Evolutionary conservation across 2,797 vertebrate genomes (phyloP), one percentile per base, ranked within the genome.

Genomic region (Coluber constrictor): DNA sequence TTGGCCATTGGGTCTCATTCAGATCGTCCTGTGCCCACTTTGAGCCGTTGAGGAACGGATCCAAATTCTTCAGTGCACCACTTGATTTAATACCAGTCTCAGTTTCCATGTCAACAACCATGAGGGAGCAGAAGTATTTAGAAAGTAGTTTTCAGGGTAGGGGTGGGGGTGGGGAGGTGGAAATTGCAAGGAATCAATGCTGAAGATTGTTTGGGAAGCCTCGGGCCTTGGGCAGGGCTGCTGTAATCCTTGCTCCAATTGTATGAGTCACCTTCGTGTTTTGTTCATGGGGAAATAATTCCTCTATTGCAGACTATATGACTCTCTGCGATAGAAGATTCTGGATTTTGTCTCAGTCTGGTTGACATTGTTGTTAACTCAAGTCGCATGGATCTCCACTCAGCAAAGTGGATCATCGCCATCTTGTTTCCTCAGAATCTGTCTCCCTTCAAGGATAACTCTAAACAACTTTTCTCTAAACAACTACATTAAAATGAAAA

Each of bases 141-240:
- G 79, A 83, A 47, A 83, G 10, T 47, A 83, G 37, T 47, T 83
- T 79, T 79, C 0, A 0, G 0, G 60, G 23, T 47, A 3, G 8
- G 23, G 43, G 43, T 0, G 10, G 51, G 47, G 47, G 1, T 51
- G 37, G 4, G 13, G 15, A 5, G 16, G 6, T 5, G 1, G 12
- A 15, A 32, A 79, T 54, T 79, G 55, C 29, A 43, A 37, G 56
- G 70, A 63, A 43, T 18, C 13, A 11, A 43, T 88, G 43, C 37
- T 88, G 23, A 55, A 47, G 32, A 29, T 18, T 11, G 37, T 37
- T 90, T n/a, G 89, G 10, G 23, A 83, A 59, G 57, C n/a, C 56
- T 91, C 79, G 20, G 10, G 11, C 57, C 20, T 10, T 5, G 60
- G 32, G 32, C 9, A 51, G n/a, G 87, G 29, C 25, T 47, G 10